Evolutionary conservation across 2,888 invertebrate species (phyloP), one percentile per base, ranked within the genome.

Genomic region (Eupeodes latifasciatus): DNA sequence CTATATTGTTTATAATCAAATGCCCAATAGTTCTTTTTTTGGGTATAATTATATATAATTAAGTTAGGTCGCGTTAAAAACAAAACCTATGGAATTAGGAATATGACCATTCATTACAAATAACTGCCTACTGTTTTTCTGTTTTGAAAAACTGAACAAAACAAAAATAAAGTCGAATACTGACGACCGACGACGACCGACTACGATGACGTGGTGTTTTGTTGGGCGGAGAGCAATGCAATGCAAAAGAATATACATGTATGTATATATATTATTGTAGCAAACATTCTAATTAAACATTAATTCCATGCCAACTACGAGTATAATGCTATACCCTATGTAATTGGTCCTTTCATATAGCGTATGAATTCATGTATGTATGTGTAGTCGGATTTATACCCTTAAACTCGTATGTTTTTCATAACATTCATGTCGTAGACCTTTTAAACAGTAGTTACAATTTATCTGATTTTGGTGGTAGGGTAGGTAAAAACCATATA

Each of bases 271-370:
- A 77, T 85, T 72, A 77, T 77, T 85, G 66, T 19, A 67, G 81
- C 61, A 85, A 85, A 81, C 66, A 77, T 66, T 72, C 85, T 85
- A 85, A 77, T 81, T 85, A 81, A 85, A 85, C 71, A 85, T 81
- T 81, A 77, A 76, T 85, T 57, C 47, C 59, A 72, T 81, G 66
- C 69, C 76, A 80, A 64, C 62, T 80, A 19, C n/a, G n/a, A n/a
- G n/a, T 19, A 49, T 67, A 49, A 16, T 47, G 49, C 55, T 2
- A 55, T 6, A 49, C 14, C 14, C 5, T 49, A 5, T n/a, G 40
- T 51, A 14, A 14, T 27, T 59, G 40, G 61, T 61, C 61, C 61
- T n/a, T 36, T 27, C 27, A 7, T 14, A n/a, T 7, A 40, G 40
- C 5, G 40, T 7, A 40, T 40, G 40, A 9, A 9, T 40, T 40